Evolutionary conservation across 2,113 vertebrate species (phyloP).

Genomic region (Gopherus evgoodei): DNA sequence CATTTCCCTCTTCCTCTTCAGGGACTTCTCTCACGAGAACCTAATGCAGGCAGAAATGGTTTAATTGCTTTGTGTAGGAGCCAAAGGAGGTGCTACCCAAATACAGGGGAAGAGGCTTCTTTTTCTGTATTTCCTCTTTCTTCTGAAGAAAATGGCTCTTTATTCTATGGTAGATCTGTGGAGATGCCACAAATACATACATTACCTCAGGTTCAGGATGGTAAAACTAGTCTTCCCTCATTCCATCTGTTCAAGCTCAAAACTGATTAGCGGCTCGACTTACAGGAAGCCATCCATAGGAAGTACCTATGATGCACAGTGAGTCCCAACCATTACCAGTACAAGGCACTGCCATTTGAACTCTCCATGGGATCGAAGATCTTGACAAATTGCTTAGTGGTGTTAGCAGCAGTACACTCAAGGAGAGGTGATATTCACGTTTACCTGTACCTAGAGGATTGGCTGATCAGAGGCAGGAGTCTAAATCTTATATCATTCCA

Average conservation of each 20-base stretch:
- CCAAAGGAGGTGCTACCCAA: not conserved
- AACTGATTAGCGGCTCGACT: not conserved
- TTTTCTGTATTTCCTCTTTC: not conserved
- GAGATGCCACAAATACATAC: not conserved
- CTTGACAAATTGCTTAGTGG: not conserved
- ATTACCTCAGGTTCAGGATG: not conserved
- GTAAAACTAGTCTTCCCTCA: not conserved
- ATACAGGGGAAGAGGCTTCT: not conserved
- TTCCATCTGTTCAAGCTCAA: not conserved
- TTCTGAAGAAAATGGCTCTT: not conserved
- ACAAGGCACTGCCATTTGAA: not conserved
- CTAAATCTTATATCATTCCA: not conserved
- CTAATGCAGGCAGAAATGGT: not conserved
- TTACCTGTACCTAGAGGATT: not conserved
- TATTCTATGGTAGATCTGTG: not conserved
- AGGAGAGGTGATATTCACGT: not conserved
- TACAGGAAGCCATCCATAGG: not conserved
- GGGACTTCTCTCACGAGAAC: not conserved
- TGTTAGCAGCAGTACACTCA: not conserved
- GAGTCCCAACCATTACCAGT: not conserved
- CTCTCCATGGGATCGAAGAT: not conserved
- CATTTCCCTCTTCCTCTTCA: not conserved
- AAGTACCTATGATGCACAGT: not conserved
- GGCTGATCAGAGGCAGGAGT: not conserved
- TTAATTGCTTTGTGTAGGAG: not conserved